phyloP scores from a whole-genome alignment of 2,888 invertebrate genomes.

The Adelognathus sp. region DNA sequence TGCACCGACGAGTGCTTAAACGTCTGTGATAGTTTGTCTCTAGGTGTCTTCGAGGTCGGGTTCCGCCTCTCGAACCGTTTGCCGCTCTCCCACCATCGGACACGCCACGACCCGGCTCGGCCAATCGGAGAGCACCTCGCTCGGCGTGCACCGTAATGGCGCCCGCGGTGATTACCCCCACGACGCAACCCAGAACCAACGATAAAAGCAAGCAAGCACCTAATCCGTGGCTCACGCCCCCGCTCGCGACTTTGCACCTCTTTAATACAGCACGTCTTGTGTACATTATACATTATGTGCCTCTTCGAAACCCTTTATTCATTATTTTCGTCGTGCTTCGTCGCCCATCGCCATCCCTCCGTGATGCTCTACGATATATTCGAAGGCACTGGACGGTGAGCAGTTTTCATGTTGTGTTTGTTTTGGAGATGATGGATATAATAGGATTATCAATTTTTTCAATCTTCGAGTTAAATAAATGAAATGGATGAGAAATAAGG shows the following conservation, averaged over 20 bases:
- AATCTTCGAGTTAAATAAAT: too few relatives aligned
- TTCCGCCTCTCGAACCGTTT: slow-evolving; percentile 63
- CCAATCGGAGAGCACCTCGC: slow-evolving; percentile 29
- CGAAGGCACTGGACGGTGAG: not conserved
- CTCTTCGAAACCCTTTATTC: not conserved
- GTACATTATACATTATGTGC: slow-evolving; percentile 22
- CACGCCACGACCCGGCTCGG: slow-evolving; percentile 26
- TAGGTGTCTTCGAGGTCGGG: slow-evolving; percentile 57
- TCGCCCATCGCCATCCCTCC: not conserved
- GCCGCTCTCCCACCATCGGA: slow-evolving; percentile 52
- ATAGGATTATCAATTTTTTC: too few relatives aligned
- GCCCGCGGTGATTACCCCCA: slow-evolving; percentile 60
- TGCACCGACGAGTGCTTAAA: slow-evolving; percentile 66
- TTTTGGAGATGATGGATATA: too few relatives aligned
- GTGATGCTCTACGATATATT: not conserved
- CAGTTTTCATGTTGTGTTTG: not conserved
- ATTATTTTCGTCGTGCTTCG: not conserved
- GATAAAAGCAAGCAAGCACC: slow-evolving; percentile 52
- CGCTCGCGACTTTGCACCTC: slow-evolving; percentile 26
- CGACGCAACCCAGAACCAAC: slow-evolving; percentile 24
- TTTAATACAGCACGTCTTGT: slow-evolving; percentile 8
- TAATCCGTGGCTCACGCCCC: slow-evolving; percentile 52
- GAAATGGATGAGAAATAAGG: too few relatives aligned
- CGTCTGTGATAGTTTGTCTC: slow-evolving; percentile 58
- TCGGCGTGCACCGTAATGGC: slow-evolving; percentile 67